Evolutionary conservation across 2,113 vertebrate species (phyloP), one percentile per base, ranked within the genome.

Genomic region (Brienomyrus longianalis): DNA sequence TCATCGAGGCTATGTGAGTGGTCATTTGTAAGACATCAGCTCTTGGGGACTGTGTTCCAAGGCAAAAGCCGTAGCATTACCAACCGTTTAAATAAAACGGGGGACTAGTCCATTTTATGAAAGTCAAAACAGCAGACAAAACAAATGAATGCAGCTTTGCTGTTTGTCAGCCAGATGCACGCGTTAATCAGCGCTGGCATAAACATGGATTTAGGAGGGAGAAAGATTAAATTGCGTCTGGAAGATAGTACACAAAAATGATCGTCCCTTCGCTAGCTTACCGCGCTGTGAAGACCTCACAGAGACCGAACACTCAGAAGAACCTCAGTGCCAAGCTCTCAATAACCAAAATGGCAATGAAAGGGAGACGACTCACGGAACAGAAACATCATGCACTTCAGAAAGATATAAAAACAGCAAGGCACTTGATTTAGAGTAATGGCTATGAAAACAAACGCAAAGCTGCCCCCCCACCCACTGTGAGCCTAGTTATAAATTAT

Each of bases 161-260:
- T 21, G 43, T 47, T 48, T n/a, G 43, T 50, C 83, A 85, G 83
- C 83, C 83, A 85, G 83, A 48, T 85, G 83, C 47, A 50, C 47
- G 47, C 83, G 23, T 27, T 85, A 85, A 85, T 85, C 83, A 21
- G 83, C 83, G 50, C 43, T 50, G 83, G 83, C 83, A 47, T 48
- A 48, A 85, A 48, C 83, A 48, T 48, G 83, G 43, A 85, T 85
- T 85, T 85, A 47, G 83, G 83, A 5, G 50, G 47, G 47, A 21
- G 45, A 85, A 50, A 85, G 83, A 85, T 85, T 85, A 85, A 85
- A 85, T 85, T 85, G 83, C 47, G 45, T 39, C 83, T 50, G 43
- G 83, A 85, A 85, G 83, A 47, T 85, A 45, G 47, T 83, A 85
- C 50, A 85, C 45, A 23, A n/a, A 85, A 85, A 85, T 85, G 11